phyloP scores from a whole-genome alignment of 2,113 vertebrate genomes.

The Phalacrocorax aristotelis region DNA sequence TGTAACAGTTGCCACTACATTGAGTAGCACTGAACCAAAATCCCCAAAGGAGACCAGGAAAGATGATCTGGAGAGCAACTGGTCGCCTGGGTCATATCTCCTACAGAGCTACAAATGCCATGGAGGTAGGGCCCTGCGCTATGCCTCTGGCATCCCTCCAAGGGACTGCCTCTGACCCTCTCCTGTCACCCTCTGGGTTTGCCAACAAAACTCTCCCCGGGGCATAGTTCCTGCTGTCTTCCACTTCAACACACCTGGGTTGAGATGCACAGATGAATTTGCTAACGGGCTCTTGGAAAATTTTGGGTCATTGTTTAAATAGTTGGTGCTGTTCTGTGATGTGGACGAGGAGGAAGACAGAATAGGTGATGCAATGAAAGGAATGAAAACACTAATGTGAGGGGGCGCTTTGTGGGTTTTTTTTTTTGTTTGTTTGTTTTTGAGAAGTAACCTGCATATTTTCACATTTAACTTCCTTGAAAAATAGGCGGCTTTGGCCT shows the following conservation, averaged over 20 bases:
- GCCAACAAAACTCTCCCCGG: not conserved
- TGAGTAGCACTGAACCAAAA: not conserved
- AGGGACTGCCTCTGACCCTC: not conserved
- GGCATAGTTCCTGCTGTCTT: not conserved
- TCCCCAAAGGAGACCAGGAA: not conserved
- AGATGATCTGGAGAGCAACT: constrained; percentile 24
- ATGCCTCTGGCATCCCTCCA: not conserved
- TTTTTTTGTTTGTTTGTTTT: no score
- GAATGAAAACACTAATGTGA: not conserved
- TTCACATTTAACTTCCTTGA: not conserved
- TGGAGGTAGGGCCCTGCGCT: not conserved
- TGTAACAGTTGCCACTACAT: not conserved
- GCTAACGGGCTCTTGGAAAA: not conserved
- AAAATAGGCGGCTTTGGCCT: not conserved
- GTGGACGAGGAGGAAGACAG: not conserved
- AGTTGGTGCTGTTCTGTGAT: not conserved
- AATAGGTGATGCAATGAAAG: not conserved
- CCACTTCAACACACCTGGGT: not conserved
- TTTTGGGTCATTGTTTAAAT: not conserved
- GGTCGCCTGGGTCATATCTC: not conserved
- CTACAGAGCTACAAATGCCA: not conserved
- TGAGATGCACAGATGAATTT: not conserved
- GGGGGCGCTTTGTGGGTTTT: no score
- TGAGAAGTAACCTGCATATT: not conserved
- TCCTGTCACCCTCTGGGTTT: not conserved